A percentile compares a stretch with the other conserved stretches of the same genome.
Conservation (phyloP, 2,888 invertebrate genomes). For the Drosophila quinaria region DNA sequence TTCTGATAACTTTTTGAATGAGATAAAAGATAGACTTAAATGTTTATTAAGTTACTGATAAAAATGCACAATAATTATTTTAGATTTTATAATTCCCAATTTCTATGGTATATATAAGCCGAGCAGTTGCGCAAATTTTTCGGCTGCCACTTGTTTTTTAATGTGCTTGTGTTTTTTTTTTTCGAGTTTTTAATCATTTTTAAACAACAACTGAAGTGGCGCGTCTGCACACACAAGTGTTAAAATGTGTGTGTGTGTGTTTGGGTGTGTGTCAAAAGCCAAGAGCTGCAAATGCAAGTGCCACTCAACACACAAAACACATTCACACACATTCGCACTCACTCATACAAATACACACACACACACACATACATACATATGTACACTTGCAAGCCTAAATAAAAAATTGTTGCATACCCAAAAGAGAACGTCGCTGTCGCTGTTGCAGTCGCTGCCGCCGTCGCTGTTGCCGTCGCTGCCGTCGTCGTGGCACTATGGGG, state of each 20-base stretch:
- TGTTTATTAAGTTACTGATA: too few species aligned
- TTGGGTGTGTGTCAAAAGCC: conserved; percentile 57
- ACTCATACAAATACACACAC: conserved; percentile 47
- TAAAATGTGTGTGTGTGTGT: conserved; percentile 38
- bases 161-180: conserved; percentile 34
- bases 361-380: conserved; percentile 17
- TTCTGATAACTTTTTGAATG: too few species aligned
- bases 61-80: too few species aligned
- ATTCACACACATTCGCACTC: conserved; percentile 27
- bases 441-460: background rate
- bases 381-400: conserved; percentile 15
- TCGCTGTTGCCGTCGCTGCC: conserved; percentile 6
- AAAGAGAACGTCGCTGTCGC: conserved; percentile 26
- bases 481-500: background rate
- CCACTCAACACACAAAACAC: conserved; percentile 65
- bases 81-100: too few species aligned
- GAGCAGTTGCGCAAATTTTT: background rate
- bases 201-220: conserved; percentile 67
- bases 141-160: conserved; percentile 20
- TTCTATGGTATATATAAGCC: conserved; percentile 25
- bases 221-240: conserved; percentile 53
- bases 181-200: conserved; percentile 70
- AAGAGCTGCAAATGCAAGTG: conserved; percentile 62
- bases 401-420: conserved; percentile 63
- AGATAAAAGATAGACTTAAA: too few species aligned